These are phyloP conservation scores for Apamea sordens DNA, from an alignment of 2,888 invertebrate species.

Conservation along the genomic window DNA sequence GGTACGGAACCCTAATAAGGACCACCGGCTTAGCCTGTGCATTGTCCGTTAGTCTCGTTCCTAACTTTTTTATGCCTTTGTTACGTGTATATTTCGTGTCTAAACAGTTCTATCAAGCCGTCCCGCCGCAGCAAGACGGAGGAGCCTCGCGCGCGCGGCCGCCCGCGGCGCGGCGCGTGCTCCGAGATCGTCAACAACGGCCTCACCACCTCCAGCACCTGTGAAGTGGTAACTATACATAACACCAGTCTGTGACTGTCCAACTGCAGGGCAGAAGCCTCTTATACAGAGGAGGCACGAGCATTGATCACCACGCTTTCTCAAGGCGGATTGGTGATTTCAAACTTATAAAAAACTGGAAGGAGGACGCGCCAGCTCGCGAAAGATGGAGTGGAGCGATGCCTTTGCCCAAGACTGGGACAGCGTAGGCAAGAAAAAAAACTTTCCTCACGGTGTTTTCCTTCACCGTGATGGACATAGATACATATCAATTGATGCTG, in stretches of 20 bases:
- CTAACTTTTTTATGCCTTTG: background rate
- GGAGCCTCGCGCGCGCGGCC: slow-evolving; percentile 53
- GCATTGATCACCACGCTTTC: background rate
- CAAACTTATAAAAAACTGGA: background rate
- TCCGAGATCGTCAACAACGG: slow-evolving; percentile 84
- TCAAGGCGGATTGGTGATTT: background rate
- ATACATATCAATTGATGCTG: too few species aligned
- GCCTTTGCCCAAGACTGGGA: too few species aligned
- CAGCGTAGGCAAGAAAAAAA: too few species aligned
- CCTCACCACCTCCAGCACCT: slow-evolving; percentile 78
- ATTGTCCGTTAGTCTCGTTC: background rate
- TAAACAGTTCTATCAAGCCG: slow-evolving; percentile 63
- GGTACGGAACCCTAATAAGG: too few species aligned
- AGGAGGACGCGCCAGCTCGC: too few species aligned
- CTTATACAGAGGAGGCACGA: background rate
- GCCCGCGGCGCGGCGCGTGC: slow-evolving; percentile 62
- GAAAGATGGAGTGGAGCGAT: too few species aligned
- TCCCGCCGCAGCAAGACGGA: slow-evolving; percentile 42
- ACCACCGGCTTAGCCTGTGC: background rate
- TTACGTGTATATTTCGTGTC: background rate
- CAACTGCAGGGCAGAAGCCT: background rate
- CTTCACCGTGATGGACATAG: background rate
- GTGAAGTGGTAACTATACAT: slow-evolving; percentile 79
- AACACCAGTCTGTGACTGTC: background rate
- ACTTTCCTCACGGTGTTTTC: background rate